Conservation (phyloP, 2,888 invertebrate species). For the Xanthorhoe spadicearia region DNA sequence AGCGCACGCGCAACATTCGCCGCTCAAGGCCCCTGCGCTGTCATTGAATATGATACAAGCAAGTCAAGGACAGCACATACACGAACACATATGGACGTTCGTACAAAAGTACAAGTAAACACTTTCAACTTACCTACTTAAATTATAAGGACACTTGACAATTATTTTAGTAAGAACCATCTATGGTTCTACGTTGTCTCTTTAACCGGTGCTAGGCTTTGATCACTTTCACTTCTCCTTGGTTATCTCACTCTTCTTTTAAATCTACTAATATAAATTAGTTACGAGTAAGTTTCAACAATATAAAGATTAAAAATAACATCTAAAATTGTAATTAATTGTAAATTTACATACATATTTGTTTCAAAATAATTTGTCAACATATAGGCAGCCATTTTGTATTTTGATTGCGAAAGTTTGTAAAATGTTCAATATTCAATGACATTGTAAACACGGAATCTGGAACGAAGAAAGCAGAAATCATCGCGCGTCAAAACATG, state of each 20-base stretch:
- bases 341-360: too few species aligned
- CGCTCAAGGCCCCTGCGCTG: conserved; percentile 49
- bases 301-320: too few species aligned
- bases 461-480: conserved; percentile 37
- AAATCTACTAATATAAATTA: too few species aligned
- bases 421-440: conserved; percentile 23
- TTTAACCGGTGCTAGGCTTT: too few species aligned
- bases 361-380: background rate
- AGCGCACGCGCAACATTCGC: conserved; percentile 43
- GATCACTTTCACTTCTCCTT: too few species aligned
- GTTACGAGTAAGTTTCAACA: too few species aligned
- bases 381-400: too few species aligned
- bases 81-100: conserved; percentile 2
- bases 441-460: conserved; percentile 31
- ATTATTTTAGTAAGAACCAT: background rate
- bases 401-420: background rate
- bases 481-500: conserved; percentile 32
- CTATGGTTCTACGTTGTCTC: too few species aligned
- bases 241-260: too few species aligned
- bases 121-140: background rate
- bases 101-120: background rate
- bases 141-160: background rate
- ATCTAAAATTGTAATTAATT: too few species aligned
- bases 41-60: conserved; percentile 50
- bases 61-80: conserved; percentile 38